phyloP scores from a whole-genome alignment of 2,888 invertebrate species.

The Microctonus brassicae region DNA sequence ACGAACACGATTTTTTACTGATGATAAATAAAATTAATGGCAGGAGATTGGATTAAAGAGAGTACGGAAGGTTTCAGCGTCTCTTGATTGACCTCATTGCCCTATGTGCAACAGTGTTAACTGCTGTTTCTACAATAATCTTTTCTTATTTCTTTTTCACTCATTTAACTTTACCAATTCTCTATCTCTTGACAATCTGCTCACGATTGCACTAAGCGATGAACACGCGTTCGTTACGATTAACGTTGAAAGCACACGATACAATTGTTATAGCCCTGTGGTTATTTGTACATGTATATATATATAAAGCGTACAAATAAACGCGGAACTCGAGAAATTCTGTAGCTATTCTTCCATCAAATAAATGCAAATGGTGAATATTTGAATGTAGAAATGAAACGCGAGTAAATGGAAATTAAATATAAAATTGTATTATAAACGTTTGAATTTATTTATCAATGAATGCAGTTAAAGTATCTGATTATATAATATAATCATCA shows the following conservation, averaged over 20 bases:
- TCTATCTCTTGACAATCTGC: conserved; percentile 19
- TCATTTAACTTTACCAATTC: neutral
- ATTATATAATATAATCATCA: too few species aligned
- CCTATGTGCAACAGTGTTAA: too few species aligned
- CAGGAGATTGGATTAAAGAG: neutral
- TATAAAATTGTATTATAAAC: conserved; percentile 7
- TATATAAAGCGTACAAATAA: too few species aligned
- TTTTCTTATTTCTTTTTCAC: neutral
- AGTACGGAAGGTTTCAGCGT: neutral
- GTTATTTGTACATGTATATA: neutral
- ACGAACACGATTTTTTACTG: neutral
- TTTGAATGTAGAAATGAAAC: neutral
- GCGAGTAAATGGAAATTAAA: conserved; percentile 2
- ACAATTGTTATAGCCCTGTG: conserved; percentile 15
- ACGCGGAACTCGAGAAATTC: conserved; percentile 3
- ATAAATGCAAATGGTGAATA: conserved; percentile 10
- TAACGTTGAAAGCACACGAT: conserved; percentile 29
- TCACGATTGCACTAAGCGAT: conserved; percentile 17
- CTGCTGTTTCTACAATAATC: neutral
- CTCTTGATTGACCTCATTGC: too few species aligned
- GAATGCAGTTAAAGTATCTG: too few species aligned
- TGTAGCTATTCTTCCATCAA: neutral
- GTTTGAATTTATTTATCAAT: too few species aligned
- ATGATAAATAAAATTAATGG: neutral
- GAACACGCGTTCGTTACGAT: conserved; percentile 22